A percentile compares a stretch with the other conserved stretches of the same genome.
phyloP scores from a whole-genome alignment of 1,140 invertebrate genomes.

The Gryon sp. region DNA sequence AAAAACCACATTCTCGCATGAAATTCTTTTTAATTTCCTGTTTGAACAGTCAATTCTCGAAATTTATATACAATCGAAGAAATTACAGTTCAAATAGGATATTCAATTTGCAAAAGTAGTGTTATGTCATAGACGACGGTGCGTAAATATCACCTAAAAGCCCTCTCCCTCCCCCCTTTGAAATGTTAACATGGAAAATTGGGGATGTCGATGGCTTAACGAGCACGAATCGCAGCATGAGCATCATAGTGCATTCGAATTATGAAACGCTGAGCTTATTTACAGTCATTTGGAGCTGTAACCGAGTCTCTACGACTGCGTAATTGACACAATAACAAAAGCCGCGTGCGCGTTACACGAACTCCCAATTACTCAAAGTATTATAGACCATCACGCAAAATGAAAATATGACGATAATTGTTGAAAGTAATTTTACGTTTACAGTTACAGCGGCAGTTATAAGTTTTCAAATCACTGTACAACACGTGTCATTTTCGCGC shows the following conservation, averaged over 20 bases:
- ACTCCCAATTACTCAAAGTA: conserved; percentile 40
- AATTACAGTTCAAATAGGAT: no score
- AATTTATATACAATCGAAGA: no score
- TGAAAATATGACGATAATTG: conserved; percentile 52
- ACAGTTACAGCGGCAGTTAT: background rate
- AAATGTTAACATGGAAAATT: conserved; percentile 5
- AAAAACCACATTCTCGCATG: no score
- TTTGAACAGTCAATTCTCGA: no score
- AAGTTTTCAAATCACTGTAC: conserved; percentile 25
- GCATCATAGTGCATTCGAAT: conserved; percentile 30
- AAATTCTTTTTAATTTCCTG: no score
- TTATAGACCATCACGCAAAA: conserved; percentile 31
- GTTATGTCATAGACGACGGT: conserved; percentile 8
- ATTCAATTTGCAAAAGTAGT: background rate
- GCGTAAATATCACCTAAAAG: conserved; percentile 27
- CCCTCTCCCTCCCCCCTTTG: no score
- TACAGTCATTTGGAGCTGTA: conserved; percentile 40
- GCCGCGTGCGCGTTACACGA: background rate
- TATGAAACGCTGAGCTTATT: conserved; percentile 43
- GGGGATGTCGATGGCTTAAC: conserved; percentile 13
- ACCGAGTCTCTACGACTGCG: conserved; percentile 29
- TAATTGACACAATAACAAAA: conserved; percentile 55
- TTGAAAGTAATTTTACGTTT: conserved; percentile 45
- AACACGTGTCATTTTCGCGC: conserved; percentile 10
- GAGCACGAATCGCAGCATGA: conserved; percentile 3